Base-by-base conservation (phyloP, 1,140 invertebrate species). In the Tetramorium parvispinum region DNA sequence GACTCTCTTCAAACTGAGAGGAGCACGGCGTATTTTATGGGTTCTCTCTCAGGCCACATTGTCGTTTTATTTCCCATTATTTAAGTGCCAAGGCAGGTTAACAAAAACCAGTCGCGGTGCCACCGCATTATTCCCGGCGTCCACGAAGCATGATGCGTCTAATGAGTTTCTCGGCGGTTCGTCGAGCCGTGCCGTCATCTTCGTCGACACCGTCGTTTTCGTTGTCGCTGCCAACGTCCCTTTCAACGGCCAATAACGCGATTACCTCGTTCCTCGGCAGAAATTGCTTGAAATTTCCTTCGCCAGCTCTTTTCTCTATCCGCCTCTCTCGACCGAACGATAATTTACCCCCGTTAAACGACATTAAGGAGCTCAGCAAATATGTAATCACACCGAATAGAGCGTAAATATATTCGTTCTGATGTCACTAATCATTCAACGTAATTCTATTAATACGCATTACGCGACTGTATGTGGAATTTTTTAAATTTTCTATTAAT, bases 51-150 rank as follows among this genome's bases (percentile, higher is more conserved):
- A 76, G n/a, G 37, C 57, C 77, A 75, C 86, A 90, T 91, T 87
- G 91, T 88, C 78, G 71, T 91, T 91, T 87, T 87, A 89, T 89
- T 89, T 85, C 75, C 89, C 81, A 88, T 91, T 91, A 91, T 91
- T 85, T 88, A 87, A 91, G 85, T 78, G 73, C 76, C 87, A 85
- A 88, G 86, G 86, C 73, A 71, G 85, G 88, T 89, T 82, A 85
- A 89, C 88, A 89, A 89, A 90, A 89, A 87, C 83, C 87, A 88
- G 77, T 79, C 63, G 87, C 65, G 46, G 55, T 77, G 77, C 85
- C 70, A 68, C 63, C 51, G 55, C 77, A 87, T 89, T 89, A 89
- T 88, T 89, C 85, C 70, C 85, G 61, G 85, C 85, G 81, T 89
- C 61, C 83, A 68, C 43, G 53, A 61, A 79, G 77, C 61, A 77